Base-by-base conservation (phyloP, 2,113 vertebrate genomes). In the Rutilus rutilus region DNA sequence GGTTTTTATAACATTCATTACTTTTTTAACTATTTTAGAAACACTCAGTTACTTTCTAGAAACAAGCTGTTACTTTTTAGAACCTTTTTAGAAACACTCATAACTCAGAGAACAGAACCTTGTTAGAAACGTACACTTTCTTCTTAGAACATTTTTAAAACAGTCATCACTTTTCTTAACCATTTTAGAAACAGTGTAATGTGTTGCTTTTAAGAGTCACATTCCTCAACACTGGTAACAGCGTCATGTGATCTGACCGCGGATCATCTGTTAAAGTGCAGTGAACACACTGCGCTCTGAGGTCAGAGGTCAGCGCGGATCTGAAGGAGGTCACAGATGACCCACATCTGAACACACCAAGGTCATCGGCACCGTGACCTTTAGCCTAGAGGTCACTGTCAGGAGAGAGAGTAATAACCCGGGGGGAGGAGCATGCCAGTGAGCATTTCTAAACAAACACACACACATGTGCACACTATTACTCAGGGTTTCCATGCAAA, bases 331-430 rank as follows among this genome's bases (percentile, higher is more conserved):
- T 78, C 76, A 78, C 76, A 14, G 8, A 36, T 59, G 27, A 59
- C 50, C 75, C 50, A 57, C 75, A 78, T 36, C 54, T 78, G 47
- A 77, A 12, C 50, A 77, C 27, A 17, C 27, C 47, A 54, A 54
- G 30, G 45, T 17, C 27, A 21, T 19, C 50, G 33, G 27, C 11
- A 2, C 17, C 23, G 19, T 59, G 77, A 79, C 77, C 77, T 79
- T 42, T 79, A 79, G 23, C 77, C 57, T 25, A 45, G 77, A 79
- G 77, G 77, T 79, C 77, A 79, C 57, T 79, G 77, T 62, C 77
- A 79, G 57, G 77, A 78, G 76, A 78, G 76, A 36, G 50, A 33
- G 50, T 19, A 57, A 30, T 78, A 19, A 78, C 30, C 76, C 30
- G 5, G 67, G 21, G 17, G 15, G 59, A 60, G 59, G n/a, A 12